Evolutionary conservation across 2,888 invertebrate species (phyloP).

Genomic region (Idaea straminata): DNA sequence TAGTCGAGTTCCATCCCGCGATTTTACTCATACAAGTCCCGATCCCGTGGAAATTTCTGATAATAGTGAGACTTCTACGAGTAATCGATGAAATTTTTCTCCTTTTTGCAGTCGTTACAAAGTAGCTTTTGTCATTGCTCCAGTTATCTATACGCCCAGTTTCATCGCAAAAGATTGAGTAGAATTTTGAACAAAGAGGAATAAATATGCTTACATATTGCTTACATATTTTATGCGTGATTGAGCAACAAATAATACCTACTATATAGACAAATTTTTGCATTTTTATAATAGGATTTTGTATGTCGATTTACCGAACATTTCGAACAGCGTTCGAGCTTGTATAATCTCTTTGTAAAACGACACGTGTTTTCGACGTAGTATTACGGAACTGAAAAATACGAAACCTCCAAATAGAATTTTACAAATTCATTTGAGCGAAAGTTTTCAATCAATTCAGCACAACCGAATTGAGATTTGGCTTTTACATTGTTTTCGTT

Average conservation of each 20-base stretch:
- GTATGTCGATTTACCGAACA: neutral
- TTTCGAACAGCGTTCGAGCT: constrained; percentile 6
- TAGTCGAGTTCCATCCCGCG: no score
- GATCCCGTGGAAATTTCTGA: no score
- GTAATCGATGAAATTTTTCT: no score
- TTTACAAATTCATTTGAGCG: constrained; percentile 8
- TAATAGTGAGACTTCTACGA: no score
- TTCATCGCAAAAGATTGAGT: no score
- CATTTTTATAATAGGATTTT: neutral
- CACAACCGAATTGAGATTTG: constrained; percentile 1
- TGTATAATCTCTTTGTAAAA: constrained; percentile 21
- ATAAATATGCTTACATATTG: no score
- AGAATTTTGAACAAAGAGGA: no score
- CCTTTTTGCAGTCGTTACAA: no score
- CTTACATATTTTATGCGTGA: no score
- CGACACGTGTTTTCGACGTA: constrained; percentile 20
- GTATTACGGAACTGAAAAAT: constrained; percentile 13
- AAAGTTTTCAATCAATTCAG: constrained; percentile 17
- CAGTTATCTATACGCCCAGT: no score
- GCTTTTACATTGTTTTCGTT: constrained; percentile 6
- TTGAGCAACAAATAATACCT: neutral
- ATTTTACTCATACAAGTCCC: no score
- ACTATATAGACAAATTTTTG: neutral
- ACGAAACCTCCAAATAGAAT: constrained; percentile 11
- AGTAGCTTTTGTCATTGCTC: no score